These are phyloP conservation scores for Sebastiscus tertius DNA, from an alignment of 2,797 vertebrate species.

Conservation along the genomic window DNA sequence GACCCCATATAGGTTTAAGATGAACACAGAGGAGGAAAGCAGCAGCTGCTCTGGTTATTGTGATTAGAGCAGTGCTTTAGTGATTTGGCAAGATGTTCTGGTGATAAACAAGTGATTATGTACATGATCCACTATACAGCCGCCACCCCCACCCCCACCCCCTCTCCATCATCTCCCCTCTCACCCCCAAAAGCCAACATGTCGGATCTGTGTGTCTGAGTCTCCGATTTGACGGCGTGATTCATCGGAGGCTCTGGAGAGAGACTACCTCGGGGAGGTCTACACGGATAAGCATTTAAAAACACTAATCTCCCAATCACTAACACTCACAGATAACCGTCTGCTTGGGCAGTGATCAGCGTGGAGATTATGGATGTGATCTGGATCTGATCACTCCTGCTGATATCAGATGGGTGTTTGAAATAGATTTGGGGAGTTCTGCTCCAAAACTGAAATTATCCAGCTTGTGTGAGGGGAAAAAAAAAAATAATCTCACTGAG, in stretches of 20 bases:
- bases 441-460: constrained; percentile 49
- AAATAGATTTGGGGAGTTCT: constrained; percentile 55
- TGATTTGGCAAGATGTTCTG: constrained; percentile 66
- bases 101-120: constrained; percentile 77
- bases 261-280: constrained; percentile 66
- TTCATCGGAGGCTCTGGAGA: constrained; percentile 42
- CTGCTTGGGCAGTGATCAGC: constrained; percentile 69
- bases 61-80: constrained; percentile 64
- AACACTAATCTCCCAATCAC: constrained; percentile 75
- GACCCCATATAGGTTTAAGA: constrained; percentile 32
- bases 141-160: neutral
- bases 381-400: constrained; percentile 65
- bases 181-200: constrained; percentile 55
- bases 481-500: neutral
- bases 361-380: constrained; percentile 67
- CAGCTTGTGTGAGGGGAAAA: neutral
- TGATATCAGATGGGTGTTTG: constrained; percentile 57
- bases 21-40: constrained; percentile 18
- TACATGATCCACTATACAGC: constrained; percentile 72
- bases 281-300: constrained; percentile 73
- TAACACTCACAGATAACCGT: constrained; percentile 62
- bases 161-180: constrained; percentile 16
- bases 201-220: constrained; percentile 35
- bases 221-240: constrained; percentile 43
- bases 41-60: constrained; percentile 59